These are phyloP conservation scores for Drosophila mayri DNA, from an alignment of 1,140 invertebrate species.

Conservation along the genomic window DNA sequence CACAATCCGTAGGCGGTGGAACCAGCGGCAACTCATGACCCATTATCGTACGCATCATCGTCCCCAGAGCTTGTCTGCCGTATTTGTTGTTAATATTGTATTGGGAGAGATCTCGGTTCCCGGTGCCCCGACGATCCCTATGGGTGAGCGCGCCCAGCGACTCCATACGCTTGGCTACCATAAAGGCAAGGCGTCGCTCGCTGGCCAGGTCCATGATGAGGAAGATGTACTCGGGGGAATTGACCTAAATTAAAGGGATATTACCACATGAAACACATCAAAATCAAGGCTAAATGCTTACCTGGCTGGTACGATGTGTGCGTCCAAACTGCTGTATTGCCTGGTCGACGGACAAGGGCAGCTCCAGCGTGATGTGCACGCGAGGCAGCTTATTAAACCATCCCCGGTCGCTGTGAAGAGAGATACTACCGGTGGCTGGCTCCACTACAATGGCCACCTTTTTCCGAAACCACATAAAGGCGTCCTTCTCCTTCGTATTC, in stretches of 20 bases:
- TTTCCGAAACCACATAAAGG: conserved; percentile 99
- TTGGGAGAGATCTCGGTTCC: conserved; percentile 97
- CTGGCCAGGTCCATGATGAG: conserved; percentile 99
- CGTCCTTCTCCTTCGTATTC: conserved; percentile 94
- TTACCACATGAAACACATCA: too few relatives aligned
- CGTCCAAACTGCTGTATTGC: conserved; percentile 99
- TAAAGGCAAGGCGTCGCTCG: conserved; percentile 97
- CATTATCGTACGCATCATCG: conserved; percentile 94
- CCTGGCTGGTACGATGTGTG: conserved; percentile 91
- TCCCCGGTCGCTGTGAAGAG: conserved; percentile 95
- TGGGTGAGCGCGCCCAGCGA: conserved; percentile 98
- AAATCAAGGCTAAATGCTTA: not conserved
- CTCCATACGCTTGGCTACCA: conserved; percentile 98
- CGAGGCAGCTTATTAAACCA: conserved; percentile 96
- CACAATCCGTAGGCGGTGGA: conserved; percentile 92
- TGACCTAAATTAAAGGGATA: conserved; percentile 86
- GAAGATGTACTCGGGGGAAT: conserved; percentile 99
- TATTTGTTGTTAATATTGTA: conserved; percentile 99
- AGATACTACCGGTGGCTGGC: conserved; percentile 99
- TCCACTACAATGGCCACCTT: conserved; percentile 99
- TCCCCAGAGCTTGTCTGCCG: conserved; percentile 96
- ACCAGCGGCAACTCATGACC: conserved; percentile 93
- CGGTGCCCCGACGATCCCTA: conserved; percentile 98
- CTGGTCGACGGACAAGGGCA: conserved; percentile 99
- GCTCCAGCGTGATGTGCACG: conserved; percentile 99